Evolutionary conservation across 2,797 vertebrate genomes (phyloP), one percentile per base, ranked within the genome.

Genomic region (Scleropages formosus): DNA sequence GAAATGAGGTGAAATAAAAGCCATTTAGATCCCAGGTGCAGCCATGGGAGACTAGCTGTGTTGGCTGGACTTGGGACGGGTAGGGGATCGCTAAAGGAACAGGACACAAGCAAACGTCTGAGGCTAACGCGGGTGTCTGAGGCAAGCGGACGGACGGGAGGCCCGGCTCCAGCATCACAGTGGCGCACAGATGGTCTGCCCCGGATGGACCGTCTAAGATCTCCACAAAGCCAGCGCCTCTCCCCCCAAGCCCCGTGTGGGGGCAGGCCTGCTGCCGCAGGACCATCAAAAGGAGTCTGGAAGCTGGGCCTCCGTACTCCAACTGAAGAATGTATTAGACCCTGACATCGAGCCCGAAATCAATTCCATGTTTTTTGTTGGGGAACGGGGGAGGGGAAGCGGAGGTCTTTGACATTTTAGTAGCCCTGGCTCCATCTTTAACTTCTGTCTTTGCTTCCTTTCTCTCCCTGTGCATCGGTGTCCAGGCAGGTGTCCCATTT

Each of bases 351-450:
- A 70, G 80, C 83, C 80, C 82, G 85, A 85, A 87, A 86, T 88
- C 88, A 83, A 84, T 87, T 83, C 86, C 87, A 84, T 84, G 86
- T 83, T 87, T 89, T 87, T 62, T 24, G 44, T 27, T 72, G 79
- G 76, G 83, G 84, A 81, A 82, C 82, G 78, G 83, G 81, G 82
- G 85, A 73, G 82, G 84, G 84, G 87, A 79, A 82, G 84, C 49
- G 77, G 56, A 64, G 73, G 80, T 83, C 77, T 24, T 68, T 75
- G 74, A 69, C 74, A 56, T 58, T 81, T 79, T 83, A 81, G 84
- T 82, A 82, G 92, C 91, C 92, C 90, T 90, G 89, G 88, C 85
- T 87, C 90, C 92, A 91, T 93, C 87, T 92, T 86, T 90, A 82
- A 78, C 82, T 78, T 72, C 72, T 68, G 24, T 65, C 20, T 44